phyloP scores from a whole-genome alignment of 2,888 invertebrate genomes.

The Chrysotoxum bicinctum region DNA sequence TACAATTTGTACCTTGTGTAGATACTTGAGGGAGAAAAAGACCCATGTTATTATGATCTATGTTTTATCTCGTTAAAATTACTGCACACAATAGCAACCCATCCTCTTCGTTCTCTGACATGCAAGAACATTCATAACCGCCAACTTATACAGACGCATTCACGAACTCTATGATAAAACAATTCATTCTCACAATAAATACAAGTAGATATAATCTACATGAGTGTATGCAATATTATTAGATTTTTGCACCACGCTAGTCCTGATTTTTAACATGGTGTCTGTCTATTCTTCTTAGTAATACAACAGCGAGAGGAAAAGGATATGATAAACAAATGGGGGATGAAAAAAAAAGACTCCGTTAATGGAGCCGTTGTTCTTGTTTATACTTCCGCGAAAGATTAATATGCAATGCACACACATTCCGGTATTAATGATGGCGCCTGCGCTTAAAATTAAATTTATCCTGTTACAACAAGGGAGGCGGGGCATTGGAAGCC shows the following conservation, averaged over 20 bases:
- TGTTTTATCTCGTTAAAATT: conserved; percentile 80
- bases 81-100: conserved; percentile 75
- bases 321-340: conserved; percentile 59
- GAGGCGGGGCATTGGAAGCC: conserved; percentile 75
- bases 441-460: conserved; percentile 81
- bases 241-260: conserved; percentile 59
- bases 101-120: conserved; percentile 8
- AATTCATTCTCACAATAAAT: conserved; percentile 51
- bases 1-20: conserved; percentile 43
- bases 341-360: conserved; percentile 46
- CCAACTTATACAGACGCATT: conserved; percentile 37
- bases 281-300: conserved; percentile 40
- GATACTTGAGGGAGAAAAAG: conserved; percentile 63
- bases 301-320: conserved; percentile 24
- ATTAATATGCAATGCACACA: conserved; percentile 63
- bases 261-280: conserved; percentile 32
- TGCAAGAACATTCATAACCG: conserved; percentile 20
- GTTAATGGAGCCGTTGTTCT: conserved; percentile 34
- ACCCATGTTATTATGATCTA: conserved; percentile 70
- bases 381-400: conserved; percentile 60
- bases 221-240: conserved; percentile 68
- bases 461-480: conserved; percentile 80
- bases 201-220: not conserved
- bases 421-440: conserved; percentile 63
- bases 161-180: conserved; percentile 20